A percentile compares a stretch with the other conserved stretches of the same genome.
Evolutionary conservation across 2,797 vertebrate species (phyloP).

Genomic region (Danio jaintianensis): DNA sequence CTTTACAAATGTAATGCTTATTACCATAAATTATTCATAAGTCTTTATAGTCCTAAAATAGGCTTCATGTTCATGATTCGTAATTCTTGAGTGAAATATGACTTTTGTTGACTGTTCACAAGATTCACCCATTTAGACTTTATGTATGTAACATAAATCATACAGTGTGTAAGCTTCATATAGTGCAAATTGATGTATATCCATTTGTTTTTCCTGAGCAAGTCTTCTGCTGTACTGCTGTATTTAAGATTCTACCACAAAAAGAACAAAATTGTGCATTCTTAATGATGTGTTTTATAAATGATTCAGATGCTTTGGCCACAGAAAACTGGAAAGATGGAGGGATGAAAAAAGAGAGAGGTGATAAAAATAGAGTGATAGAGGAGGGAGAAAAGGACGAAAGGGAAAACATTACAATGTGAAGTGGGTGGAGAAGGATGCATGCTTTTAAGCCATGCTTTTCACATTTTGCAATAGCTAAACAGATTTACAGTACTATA

Average conservation of each 20-base stretch:
- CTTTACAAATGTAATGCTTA: too few species aligned
- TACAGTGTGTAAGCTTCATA: neutral
- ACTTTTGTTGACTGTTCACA: neutral
- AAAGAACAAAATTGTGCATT: slow-evolving; percentile 69
- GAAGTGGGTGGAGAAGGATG: slow-evolving; percentile 36
- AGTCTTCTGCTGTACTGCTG: slow-evolving; percentile 51
- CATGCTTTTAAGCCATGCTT: slow-evolving; percentile 62
- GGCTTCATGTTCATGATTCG: neutral
- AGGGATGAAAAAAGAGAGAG: slow-evolving; percentile 29
- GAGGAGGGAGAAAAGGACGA: slow-evolving; percentile 35
- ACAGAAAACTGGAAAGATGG: slow-evolving; percentile 57
- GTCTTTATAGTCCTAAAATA: neutral
- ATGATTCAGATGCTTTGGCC: slow-evolving; percentile 72
- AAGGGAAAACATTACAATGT: slow-evolving; percentile 49
- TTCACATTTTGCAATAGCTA: slow-evolving; percentile 30
- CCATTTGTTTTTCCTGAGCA: slow-evolving; percentile 15
- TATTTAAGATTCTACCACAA: slow-evolving; percentile 64
- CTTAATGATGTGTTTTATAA: slow-evolving; percentile 71
- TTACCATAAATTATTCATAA: neutral
- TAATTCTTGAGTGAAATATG: neutral
- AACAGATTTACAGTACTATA: neutral
- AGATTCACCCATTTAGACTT: neutral
- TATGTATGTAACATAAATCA: neutral
- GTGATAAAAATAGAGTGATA: slow-evolving; percentile 31
- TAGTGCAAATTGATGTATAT: neutral